Conservation (phyloP, 2,113 vertebrate species). For the Phodopus roborovskii region DNA sequence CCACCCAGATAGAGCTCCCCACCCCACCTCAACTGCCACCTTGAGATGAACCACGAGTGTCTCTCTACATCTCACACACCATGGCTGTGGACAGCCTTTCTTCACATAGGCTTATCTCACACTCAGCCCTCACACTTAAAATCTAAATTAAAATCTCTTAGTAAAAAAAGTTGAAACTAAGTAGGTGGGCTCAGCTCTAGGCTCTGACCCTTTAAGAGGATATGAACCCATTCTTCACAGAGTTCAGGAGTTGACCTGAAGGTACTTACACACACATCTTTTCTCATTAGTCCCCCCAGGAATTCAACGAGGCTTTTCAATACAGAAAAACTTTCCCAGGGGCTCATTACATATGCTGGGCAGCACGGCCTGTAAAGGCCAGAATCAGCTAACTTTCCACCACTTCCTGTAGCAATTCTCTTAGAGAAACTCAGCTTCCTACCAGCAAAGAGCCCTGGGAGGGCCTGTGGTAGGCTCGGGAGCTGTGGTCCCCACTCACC, state of each 20-base stretch:
- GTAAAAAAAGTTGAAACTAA: not conserved
- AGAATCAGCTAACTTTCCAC: not conserved
- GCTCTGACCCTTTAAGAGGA: not conserved
- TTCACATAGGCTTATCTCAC: not conserved
- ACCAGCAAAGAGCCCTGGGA: not conserved
- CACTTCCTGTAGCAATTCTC: not conserved
- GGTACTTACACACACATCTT: not conserved
- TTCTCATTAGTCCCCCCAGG: not conserved
- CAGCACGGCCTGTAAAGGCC: not conserved
- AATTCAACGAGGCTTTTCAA: not conserved
- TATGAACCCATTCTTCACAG: not conserved
- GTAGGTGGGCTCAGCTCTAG: not conserved
- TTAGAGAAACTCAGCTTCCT: not conserved
- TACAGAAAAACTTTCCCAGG: not conserved
- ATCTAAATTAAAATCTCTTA: not conserved
- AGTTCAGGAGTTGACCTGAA: not conserved
- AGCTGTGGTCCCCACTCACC: constrained; percentile 85
- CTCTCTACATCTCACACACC: not conserved
- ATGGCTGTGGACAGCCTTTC: not conserved
- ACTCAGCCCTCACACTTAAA: not conserved
- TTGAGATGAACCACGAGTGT: not conserved
- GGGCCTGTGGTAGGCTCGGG: rapidly evolving
- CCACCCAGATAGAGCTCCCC: not conserved
- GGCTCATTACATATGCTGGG: not conserved
- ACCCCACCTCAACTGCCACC: not conserved